Percentiles rank a stretch among this genome's conserved stretches.
Evolutionary conservation across 2,888 invertebrate species (phyloP).

Genomic region (Choreutis nemorana): DNA sequence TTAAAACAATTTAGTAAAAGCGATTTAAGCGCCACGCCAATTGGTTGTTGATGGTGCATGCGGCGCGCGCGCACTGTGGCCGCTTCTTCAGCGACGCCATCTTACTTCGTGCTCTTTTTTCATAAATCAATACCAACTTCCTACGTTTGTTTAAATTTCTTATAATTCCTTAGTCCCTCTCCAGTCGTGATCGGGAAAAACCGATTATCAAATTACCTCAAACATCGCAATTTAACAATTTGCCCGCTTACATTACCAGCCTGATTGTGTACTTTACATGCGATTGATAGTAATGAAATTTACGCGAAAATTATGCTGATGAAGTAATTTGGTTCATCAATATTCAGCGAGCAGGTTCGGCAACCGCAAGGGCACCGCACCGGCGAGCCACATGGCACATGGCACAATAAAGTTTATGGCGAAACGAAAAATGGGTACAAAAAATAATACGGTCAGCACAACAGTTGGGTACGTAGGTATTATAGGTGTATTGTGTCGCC

Average conservation of each 20-base stretch:
- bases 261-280: too few species aligned
- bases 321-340: slow-evolving; percentile 29
- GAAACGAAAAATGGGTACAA: slow-evolving; percentile 35
- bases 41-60: slow-evolving; percentile 56
- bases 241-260: too few species aligned
- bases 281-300: too few species aligned
- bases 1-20: slow-evolving; percentile 43
- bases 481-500: slow-evolving; percentile 35
- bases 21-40: slow-evolving; percentile 43
- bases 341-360: slow-evolving; percentile 21
- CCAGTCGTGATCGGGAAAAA: too few species aligned
- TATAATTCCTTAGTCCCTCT: too few species aligned
- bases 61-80: slow-evolving; percentile 45
- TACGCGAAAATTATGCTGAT: too few species aligned
- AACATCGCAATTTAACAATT: too few species aligned
- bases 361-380: slow-evolving; percentile 24
- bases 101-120: slow-evolving; percentile 11
- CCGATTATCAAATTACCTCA: too few species aligned
- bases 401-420: slow-evolving; percentile 44
- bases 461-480: slow-evolving; percentile 32
- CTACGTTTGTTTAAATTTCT: too few species aligned
- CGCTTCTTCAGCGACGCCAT: slow-evolving; percentile 39
- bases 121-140: too few species aligned
- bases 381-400: slow-evolving; percentile 37
- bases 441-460: slow-evolving; percentile 33